phyloP scores from a whole-genome alignment of 2,113 vertebrate species.

The Notarius quadriscutis region DNA sequence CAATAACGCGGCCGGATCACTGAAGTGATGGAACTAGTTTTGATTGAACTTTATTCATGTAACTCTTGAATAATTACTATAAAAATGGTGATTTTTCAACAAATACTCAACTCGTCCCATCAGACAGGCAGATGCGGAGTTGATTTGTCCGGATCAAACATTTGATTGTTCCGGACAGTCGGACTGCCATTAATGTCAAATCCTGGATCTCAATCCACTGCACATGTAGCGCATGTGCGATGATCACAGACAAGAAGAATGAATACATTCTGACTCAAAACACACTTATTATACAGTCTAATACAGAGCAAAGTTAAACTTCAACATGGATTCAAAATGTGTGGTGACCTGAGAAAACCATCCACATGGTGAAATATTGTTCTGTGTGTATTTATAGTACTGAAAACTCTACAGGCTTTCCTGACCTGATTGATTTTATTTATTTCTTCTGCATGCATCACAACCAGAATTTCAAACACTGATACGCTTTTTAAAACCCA shows the following conservation, averaged over 20 bases:
- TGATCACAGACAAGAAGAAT: neutral
- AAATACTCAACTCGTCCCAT: too few relatives aligned
- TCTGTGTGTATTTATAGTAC: neutral
- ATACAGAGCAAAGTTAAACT: neutral
- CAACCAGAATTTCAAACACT: neutral
- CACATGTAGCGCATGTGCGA: neutral
- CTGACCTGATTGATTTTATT: neutral
- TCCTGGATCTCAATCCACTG: neutral
- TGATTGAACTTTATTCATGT: too few relatives aligned
- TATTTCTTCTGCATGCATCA: neutral
- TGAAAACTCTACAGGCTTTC: neutral
- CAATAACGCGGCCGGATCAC: too few relatives aligned
- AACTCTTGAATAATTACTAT: too few relatives aligned
- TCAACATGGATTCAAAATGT: neutral
- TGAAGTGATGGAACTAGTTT: too few relatives aligned
- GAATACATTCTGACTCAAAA: neutral
- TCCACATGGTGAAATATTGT: neutral
- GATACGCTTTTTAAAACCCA: neutral
- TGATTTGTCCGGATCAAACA: too few relatives aligned
- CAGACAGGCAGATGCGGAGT: too few relatives aligned
- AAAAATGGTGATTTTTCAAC: too few relatives aligned
- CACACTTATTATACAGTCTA: neutral
- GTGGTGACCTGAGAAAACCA: neutral
- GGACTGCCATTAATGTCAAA: too few relatives aligned
- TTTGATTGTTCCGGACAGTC: too few relatives aligned